These are phyloP conservation scores for Trigoniulus corallinus DNA, from an alignment of 1,140 invertebrate species.

Conservation along the genomic window DNA sequence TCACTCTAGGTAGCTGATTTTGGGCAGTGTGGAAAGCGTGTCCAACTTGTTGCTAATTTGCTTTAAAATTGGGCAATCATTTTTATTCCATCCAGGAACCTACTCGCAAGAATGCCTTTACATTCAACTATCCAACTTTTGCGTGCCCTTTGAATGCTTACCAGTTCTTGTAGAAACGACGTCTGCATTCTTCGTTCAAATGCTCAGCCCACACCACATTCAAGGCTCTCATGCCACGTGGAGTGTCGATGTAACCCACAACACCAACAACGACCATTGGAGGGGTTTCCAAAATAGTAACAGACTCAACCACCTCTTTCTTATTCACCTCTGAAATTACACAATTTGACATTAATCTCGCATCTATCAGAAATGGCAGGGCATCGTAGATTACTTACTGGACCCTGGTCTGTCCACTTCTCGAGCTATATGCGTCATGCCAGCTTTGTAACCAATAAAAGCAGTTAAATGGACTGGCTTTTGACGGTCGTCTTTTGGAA, in stretches of 20 bases:
- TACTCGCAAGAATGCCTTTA: no score
- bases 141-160: no score
- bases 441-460: conserved; percentile 96
- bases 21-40: no score
- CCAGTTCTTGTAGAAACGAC: conserved; percentile 99
- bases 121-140: no score
- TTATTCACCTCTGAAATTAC: conserved; percentile 82
- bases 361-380: not conserved
- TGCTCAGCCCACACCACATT: conserved; percentile 98
- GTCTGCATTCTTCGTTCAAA: conserved; percentile 91
- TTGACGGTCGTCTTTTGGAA: conserved; percentile 93
- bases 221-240: conserved; percentile 81
- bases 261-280: conserved; percentile 96
- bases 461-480: conserved; percentile 97
- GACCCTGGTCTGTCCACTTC: conserved; percentile 98
- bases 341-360: no score
- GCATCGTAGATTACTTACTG: conserved; percentile 48
- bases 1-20: no score
- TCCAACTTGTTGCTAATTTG: no score
- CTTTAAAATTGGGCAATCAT: no score
- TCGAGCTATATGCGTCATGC: conserved; percentile 98
- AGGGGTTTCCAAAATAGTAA: conserved; percentile 95
- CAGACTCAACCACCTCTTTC: conserved; percentile 98
- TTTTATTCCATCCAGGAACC: no score
- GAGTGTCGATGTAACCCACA: conserved; percentile 97